Base-by-base conservation (phyloP, 64 coral and sea anemone genomes). In the Hydrozoanthus tunicans region DNA sequence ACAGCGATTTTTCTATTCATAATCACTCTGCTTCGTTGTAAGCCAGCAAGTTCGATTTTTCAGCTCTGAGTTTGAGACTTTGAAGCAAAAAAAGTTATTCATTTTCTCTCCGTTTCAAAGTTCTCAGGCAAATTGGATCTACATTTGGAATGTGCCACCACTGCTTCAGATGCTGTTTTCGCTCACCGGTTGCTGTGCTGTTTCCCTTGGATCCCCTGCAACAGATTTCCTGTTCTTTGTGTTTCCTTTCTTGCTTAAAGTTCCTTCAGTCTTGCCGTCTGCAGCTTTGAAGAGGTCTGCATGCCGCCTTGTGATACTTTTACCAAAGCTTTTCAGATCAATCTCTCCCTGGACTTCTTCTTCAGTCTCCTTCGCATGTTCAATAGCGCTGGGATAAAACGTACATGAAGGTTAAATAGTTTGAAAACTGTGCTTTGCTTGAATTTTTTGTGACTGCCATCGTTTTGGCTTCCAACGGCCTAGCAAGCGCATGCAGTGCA, bases 251-350 rank as follows among this genome's bases (percentile, higher is more conserved):
- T 95, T 95, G 59, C 86, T 69, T 11, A 77, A 53, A 53, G 91
- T 70, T 7, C 86, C 71, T 3, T 95, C 96, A 52, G 32, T 15
- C 43, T 93, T 94, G 53, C 76, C 77, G 5, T 98, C 96, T 3
- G 32, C 20, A 23, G 91, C 64, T n/a, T 94, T 95, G 0, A 95
- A 26, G 6, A 99, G 79, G 14, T 99, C 97, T 55, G 97, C 97
- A 57, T 95, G 90, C 13, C 97, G 94, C 56, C 90, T 93, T 6
- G 81, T 88, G 7, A 99, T 79, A 80, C 43, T 70, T 53, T 86
- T 93, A 20, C 89, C 72, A 51, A 83, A 27, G 27, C 9, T 64
- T 58, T 92, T 93, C 54, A 99, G 91, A 73, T 99, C 86, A 1
- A 99, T 80, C 68, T 94, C 94, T 12, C 97, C 97, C 24, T 73